A percentile compares a stretch with the other conserved stretches of the same genome.
phyloP scores from a whole-genome alignment of 2,797 vertebrate genomes.

The Eulemur rubriventer region DNA sequence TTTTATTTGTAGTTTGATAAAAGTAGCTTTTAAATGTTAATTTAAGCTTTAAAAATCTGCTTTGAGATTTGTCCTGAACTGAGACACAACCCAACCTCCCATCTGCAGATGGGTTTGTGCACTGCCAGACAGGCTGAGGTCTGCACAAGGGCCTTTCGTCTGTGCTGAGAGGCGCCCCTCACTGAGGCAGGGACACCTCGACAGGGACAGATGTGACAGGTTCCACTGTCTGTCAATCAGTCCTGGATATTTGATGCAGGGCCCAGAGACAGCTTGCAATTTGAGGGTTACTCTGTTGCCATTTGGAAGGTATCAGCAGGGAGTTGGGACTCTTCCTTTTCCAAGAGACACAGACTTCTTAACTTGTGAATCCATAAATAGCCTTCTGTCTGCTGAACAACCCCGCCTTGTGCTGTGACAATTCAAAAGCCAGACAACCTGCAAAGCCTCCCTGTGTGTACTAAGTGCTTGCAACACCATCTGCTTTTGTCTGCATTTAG shows the following conservation, averaged over 20 bases:
- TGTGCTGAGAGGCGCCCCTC: rapidly evolving
- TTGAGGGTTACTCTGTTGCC: neutral
- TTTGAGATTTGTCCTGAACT: neutral
- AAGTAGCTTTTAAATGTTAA: neutral
- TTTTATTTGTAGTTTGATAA: neutral
- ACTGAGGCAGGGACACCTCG: rapidly evolving
- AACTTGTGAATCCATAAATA: neutral
- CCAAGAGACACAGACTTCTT: neutral
- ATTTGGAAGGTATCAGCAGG: neutral
- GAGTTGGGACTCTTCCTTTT: neutral
- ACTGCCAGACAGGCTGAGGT: neutral
- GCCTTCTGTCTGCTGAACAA: neutral
- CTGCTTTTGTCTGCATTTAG: conserved; percentile 20
- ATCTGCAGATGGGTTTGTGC: neutral
- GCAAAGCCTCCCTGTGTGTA: neutral
- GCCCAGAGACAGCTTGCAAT: neutral
- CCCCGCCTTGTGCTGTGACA: neutral
- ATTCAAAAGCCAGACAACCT: neutral
- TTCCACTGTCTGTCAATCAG: neutral
- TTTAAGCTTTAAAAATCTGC: neutral
- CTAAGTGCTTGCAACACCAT: neutral
- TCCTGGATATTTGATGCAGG: neutral
- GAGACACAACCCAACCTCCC: neutral
- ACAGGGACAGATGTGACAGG: neutral
- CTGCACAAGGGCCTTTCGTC: neutral